Conservation (phyloP, 2,113 vertebrate species). For the Oncorhynchus masou region DNA sequence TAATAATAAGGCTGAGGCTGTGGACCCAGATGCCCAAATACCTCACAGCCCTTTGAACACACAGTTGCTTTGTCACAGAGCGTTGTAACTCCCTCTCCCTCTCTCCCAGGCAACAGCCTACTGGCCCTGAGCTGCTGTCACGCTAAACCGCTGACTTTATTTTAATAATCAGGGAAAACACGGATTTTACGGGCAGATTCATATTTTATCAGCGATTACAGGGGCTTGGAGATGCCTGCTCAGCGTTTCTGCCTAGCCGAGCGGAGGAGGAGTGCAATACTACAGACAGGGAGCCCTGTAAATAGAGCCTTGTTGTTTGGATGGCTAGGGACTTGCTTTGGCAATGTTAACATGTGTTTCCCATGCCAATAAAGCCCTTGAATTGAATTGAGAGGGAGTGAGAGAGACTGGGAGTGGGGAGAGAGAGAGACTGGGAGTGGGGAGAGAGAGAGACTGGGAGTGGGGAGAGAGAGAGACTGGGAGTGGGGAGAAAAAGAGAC, state of each 20-base stretch:
- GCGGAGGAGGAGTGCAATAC: background rate
- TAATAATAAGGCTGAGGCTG: too few species aligned
- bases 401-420: too few species aligned
- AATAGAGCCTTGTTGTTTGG: slow-evolving; percentile 5
- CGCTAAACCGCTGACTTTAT: slow-evolving; percentile 24
- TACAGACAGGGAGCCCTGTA: background rate
- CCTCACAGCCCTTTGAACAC: too few species aligned
- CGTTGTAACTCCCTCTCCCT: background rate
- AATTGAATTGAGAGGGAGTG: too few species aligned
- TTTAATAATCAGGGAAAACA: slow-evolving; percentile 16
- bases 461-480: too few species aligned
- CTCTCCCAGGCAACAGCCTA: background rate
- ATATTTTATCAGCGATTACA: slow-evolving; percentile 26
- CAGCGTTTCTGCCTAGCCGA: slow-evolving; percentile 7
- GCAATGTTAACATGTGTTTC: too few species aligned
- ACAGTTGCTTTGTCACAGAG: too few species aligned
- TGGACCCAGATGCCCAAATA: too few species aligned
- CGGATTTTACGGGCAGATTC: background rate
- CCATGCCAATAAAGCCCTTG: too few species aligned
- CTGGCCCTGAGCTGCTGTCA: slow-evolving; percentile 22
- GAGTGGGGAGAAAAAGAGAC: too few species aligned
- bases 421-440: too few species aligned
- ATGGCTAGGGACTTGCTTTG: background rate
- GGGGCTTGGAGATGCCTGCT: slow-evolving; percentile 4
- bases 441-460: too few species aligned